Evolutionary conservation across 2,888 invertebrate genomes (phyloP).

Genomic region (Patella pellucida): DNA sequence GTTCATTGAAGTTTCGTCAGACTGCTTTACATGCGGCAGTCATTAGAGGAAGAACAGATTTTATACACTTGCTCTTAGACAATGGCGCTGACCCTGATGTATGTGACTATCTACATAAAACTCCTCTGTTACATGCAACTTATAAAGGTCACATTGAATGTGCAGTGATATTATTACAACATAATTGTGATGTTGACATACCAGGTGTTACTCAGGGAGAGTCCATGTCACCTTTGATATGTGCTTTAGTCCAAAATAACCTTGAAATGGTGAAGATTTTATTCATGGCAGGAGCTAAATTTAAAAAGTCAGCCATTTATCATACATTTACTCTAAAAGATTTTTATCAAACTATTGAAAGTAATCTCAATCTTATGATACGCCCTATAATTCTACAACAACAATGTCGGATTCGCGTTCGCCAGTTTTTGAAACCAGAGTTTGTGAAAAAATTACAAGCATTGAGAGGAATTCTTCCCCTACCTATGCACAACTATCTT

Average conservation of each 20-base stretch:
- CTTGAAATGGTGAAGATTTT: slow-evolving; percentile 47
- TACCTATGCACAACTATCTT: slow-evolving; percentile 39
- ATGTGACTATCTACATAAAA: slow-evolving; percentile 46
- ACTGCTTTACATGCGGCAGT: slow-evolving; percentile 49
- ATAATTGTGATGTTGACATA: slow-evolving; percentile 47
- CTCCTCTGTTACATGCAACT: slow-evolving; percentile 47
- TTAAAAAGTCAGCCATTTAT: slow-evolving; percentile 42
- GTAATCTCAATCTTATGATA: slow-evolving; percentile 42
- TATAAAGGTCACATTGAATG: slow-evolving; percentile 36
- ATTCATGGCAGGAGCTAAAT: slow-evolving; percentile 48
- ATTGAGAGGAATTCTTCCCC: slow-evolving; percentile 38
- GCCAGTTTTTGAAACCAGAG: slow-evolving; percentile 45
- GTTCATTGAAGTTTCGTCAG: slow-evolving; percentile 43
- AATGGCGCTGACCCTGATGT: slow-evolving; percentile 41
- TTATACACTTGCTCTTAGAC: slow-evolving; percentile 35
- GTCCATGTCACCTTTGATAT: slow-evolving; percentile 44
- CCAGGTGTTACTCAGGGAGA: slow-evolving; percentile 45
- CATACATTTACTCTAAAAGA: slow-evolving; percentile 43
- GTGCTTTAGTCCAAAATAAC: slow-evolving; percentile 46
- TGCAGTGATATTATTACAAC: slow-evolving; percentile 39
- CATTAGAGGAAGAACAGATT: slow-evolving; percentile 38
- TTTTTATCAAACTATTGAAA: slow-evolving; percentile 46
- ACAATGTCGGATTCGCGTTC: slow-evolving; percentile 48
- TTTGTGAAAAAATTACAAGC: slow-evolving; percentile 44
- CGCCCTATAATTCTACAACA: slow-evolving; percentile 48